These are phyloP conservation scores for Pantherophis alleghaniensis DNA, from an alignment of 2,797 vertebrate genomes.

Conservation along the genomic window DNA sequence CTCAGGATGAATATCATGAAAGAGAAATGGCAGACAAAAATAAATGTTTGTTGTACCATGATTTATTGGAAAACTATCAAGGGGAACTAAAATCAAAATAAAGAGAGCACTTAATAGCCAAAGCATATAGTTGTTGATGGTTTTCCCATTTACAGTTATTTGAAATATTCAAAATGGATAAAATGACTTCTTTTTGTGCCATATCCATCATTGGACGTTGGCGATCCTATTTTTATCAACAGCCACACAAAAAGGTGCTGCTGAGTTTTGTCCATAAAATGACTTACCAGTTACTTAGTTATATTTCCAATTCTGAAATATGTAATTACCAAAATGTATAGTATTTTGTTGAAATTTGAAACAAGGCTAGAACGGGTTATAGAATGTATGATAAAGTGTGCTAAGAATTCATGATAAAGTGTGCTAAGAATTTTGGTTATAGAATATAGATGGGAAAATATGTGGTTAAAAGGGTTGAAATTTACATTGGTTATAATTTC, in stretches of 20 bases:
- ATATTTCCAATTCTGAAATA: background rate
- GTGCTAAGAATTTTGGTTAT: background rate
- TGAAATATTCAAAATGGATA: background rate
- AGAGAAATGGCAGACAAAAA: background rate
- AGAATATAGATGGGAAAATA: background rate
- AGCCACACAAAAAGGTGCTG: too few relatives aligned
- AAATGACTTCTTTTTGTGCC: background rate
- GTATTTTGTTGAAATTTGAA: background rate
- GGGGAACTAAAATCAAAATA: background rate
- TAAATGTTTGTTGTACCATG: background rate
- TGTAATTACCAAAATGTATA: background rate
- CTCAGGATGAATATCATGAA: background rate
- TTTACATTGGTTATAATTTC: background rate
- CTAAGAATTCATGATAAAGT: background rate
- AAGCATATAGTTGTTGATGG: background rate
- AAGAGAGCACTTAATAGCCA: background rate
- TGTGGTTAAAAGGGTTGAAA: background rate
- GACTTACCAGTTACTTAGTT: background rate
- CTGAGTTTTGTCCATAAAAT: background rate
- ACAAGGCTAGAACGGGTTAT: background rate
- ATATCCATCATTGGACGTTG: too few relatives aligned
- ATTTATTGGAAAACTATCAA: background rate
- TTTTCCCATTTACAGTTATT: background rate
- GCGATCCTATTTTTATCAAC: too few relatives aligned
- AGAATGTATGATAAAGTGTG: background rate